Evolutionary conservation across 2,797 vertebrate genomes (phyloP).

Genomic region (Muscicapa comitata): DNA sequence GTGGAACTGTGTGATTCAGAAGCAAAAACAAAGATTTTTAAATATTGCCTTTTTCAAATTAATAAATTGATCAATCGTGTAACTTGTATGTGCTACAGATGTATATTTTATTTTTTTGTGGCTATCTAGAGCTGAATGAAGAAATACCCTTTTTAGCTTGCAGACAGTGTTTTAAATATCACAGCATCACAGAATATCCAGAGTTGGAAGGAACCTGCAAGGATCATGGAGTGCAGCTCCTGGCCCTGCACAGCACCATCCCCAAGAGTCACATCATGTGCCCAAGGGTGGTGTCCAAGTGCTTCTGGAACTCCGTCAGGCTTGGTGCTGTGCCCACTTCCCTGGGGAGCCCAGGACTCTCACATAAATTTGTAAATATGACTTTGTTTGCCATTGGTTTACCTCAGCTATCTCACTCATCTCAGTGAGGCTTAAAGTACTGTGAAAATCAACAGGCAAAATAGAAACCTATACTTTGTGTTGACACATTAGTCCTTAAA

Average conservation of each 20-base stretch:
- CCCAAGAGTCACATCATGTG: background rate
- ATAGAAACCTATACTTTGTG: background rate
- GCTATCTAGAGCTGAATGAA: background rate
- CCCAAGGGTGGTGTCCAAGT: background rate
- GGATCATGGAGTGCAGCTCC: accelerated
- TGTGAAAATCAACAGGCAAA: background rate
- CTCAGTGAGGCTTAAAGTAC: background rate
- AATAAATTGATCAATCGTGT: background rate
- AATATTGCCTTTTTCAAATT: background rate
- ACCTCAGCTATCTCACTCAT: background rate
- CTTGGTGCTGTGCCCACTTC: background rate
- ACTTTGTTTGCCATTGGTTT: background rate
- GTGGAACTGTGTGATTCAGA: background rate
- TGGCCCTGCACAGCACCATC: background rate
- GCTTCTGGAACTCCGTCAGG: background rate
- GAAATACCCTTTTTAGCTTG: background rate
- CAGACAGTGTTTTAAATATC: background rate
- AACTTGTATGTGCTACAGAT: background rate
- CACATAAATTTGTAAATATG: too few species aligned
- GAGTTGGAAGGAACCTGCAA: background rate
- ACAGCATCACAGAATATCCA: background rate
- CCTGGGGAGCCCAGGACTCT: background rate
- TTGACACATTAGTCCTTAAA: background rate
- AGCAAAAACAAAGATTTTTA: background rate
- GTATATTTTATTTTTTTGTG: background rate